Conservation (phyloP, 1,140 invertebrate genomes). For the Hirudo medicinalis region DNA sequence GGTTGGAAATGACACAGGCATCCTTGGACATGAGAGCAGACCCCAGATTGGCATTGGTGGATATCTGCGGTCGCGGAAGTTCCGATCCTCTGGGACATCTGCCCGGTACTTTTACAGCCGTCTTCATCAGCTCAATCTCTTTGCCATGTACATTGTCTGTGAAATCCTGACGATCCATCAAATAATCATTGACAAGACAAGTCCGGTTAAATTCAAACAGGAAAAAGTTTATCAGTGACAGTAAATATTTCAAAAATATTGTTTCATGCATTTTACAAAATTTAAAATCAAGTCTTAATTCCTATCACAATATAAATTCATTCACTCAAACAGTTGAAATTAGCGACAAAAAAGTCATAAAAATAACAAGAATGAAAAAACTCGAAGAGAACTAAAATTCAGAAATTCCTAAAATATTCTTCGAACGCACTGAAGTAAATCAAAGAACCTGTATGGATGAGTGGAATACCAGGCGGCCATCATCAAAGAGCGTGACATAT, state of each 20-base stretch:
- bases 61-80: conserved; percentile 6
- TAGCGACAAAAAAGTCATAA: not conserved
- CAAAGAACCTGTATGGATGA: conserved; percentile 73
- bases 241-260: not conserved
- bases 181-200: not conserved
- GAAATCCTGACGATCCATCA: conserved; percentile 58
- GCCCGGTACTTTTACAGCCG: conserved; percentile 94
- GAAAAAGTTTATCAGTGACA: not conserved
- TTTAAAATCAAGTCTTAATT: not conserved
- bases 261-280: not conserved
- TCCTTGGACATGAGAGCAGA: not conserved
- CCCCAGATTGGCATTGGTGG: conserved; percentile 4
- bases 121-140: conserved; percentile 86
- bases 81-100: conserved; percentile 23
- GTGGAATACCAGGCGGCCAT: conserved; percentile 86
- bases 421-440: not conserved
- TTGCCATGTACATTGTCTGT: conserved; percentile 95
- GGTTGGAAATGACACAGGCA: not conserved
- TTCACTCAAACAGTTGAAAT: not conserved
- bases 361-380: not conserved
- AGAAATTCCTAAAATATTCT: not conserved
- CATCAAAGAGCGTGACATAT: conserved; percentile 86
- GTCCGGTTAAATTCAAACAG: too few relatives aligned
- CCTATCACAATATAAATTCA: not conserved
- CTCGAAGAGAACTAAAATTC: not conserved